These are phyloP conservation scores for Cairina moschata DNA, from an alignment of 2,113 vertebrate species.

Conservation along the genomic window DNA sequence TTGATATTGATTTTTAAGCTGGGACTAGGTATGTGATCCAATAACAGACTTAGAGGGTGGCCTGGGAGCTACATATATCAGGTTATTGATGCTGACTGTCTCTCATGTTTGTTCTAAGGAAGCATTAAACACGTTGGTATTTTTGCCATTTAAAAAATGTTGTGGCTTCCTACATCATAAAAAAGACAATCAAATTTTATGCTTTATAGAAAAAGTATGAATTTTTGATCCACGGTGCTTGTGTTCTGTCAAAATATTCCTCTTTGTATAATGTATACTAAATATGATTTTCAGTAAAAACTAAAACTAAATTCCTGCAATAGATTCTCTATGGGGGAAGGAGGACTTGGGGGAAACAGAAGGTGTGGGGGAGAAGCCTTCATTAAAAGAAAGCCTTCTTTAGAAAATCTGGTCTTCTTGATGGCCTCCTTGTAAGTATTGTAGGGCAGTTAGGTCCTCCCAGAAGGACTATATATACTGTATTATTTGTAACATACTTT, in stretches of 20 bases:
- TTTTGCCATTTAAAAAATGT: neutral
- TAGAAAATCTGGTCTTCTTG: neutral
- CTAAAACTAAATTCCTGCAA: neutral
- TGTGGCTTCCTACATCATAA: neutral
- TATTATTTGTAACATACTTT: neutral
- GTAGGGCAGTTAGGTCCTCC: neutral
- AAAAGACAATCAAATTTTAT: neutral
- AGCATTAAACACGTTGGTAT: neutral
- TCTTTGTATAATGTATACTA: neutral
- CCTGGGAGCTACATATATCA: conserved; percentile 53
- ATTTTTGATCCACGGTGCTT: neutral
- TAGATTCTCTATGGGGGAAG: neutral
- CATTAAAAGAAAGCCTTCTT: neutral
- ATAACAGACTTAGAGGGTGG: conserved; percentile 25
- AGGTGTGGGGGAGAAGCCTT: neutral
- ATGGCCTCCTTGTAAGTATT: neutral
- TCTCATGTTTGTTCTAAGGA: conserved; percentile 13
- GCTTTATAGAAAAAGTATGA: neutral
- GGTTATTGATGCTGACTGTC: conserved; percentile 46
- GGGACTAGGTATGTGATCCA: conserved; percentile 37
- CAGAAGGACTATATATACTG: neutral
- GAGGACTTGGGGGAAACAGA: too few species aligned
- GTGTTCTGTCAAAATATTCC: neutral
- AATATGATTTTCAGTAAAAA: neutral
- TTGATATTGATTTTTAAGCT: conserved; percentile 66